These are phyloP conservation scores for Peucedramus taeniatus DNA, from an alignment of 2,113 vertebrate species.

Conservation along the genomic window DNA sequence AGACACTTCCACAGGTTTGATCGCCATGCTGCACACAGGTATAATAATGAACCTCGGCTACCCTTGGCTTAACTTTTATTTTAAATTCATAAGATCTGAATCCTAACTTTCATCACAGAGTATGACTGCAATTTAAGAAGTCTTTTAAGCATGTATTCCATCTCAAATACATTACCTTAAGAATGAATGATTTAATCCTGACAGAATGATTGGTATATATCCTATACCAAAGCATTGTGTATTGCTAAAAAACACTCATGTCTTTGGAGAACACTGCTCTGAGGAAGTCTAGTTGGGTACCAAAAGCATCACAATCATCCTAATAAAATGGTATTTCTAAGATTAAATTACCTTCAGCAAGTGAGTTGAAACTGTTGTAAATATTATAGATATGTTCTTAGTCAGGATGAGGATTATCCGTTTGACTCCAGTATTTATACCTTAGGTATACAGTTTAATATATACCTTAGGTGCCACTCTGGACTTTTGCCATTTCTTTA, in stretches of 20 bases:
- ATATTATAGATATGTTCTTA: not conserved
- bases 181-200: not conserved
- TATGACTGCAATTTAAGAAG: not conserved
- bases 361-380: not conserved
- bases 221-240: not conserved
- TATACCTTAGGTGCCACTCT: not conserved
- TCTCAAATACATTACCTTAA: not conserved
- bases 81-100: not conserved
- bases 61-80: conserved; percentile 9
- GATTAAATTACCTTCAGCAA: not conserved
- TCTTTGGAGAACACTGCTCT: not conserved
- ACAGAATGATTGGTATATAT: not conserved
- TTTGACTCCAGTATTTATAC: not conserved
- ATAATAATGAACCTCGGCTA: not conserved
- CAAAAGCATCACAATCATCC: not conserved
- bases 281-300: not conserved
- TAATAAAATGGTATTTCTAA: not conserved
- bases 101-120: not conserved
- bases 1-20: not conserved
- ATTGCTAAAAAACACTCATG: not conserved
- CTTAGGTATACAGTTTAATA: not conserved
- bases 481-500: not conserved
- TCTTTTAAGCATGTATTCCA: not conserved
- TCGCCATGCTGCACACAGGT: not conserved
- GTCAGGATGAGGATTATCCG: not conserved